These are phyloP conservation scores for Sycobia sp. DNA, from an alignment of 1,140 invertebrate genomes.

Conservation along the genomic window DNA sequence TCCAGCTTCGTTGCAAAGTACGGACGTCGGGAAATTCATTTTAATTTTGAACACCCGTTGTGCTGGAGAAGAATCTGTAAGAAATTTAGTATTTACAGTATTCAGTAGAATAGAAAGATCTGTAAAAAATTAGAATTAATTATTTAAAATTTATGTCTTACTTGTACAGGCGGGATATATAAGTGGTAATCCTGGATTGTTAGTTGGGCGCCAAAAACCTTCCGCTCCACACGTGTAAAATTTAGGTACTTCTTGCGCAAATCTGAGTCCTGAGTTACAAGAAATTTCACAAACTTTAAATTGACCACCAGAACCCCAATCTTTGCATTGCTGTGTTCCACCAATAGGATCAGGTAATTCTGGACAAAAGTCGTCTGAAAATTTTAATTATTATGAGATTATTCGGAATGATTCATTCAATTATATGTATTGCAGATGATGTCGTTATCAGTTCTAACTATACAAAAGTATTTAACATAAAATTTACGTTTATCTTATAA, in stretches of 20 bases:
- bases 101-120: too few species aligned
- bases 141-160: conserved; percentile 57
- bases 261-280: conserved; percentile 84
- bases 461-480: conserved; percentile 5
- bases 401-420: too few species aligned
- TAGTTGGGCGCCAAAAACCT: conserved; percentile 92
- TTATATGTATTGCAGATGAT: neutral
- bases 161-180: conserved; percentile 90
- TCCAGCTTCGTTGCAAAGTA: conserved; percentile 91
- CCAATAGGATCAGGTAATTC: conserved; percentile 84
- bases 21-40: conserved; percentile 91
- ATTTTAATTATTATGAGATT: conserved; percentile 12
- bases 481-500: neutral
- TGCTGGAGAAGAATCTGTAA: conserved; percentile 76
- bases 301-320: conserved; percentile 95
- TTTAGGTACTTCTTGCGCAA: conserved; percentile 88
- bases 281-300: conserved; percentile 91
- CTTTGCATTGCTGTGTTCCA: conserved; percentile 87
- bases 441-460: neutral
- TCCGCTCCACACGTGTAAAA: conserved; percentile 97
- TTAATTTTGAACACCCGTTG: conserved; percentile 91
- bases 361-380: conserved; percentile 87
- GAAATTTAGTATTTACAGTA: neutral
- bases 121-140: neutral
- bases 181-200: conserved; percentile 76